A percentile compares a stretch with the other conserved stretches of the same genome.
phyloP scores from a whole-genome alignment of 2,888 invertebrate species.

The Ophonus ardosiacus region DNA sequence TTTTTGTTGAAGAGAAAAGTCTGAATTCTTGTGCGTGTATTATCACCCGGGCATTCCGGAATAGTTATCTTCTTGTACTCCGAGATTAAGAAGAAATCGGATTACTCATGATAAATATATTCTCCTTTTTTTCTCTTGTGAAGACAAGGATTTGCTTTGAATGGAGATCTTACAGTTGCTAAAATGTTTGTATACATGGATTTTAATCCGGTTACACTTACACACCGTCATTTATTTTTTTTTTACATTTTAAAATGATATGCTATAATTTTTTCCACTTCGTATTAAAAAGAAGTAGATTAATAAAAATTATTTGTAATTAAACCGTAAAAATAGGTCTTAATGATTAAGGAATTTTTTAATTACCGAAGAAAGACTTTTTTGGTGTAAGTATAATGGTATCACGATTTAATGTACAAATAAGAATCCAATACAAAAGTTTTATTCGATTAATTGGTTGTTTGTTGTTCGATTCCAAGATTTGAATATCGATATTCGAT shows the following conservation, averaged over 20 bases:
- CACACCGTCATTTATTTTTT: not conserved
- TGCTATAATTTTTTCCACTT: too few relatives aligned
- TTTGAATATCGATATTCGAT: too few relatives aligned
- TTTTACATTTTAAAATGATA: not conserved
- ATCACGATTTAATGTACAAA: too few relatives aligned
- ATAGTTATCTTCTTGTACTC: conserved; percentile 42
- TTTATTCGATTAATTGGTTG: too few relatives aligned
- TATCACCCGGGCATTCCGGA: not conserved
- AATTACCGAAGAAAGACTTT: too few relatives aligned
- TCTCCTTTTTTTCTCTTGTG: conserved; percentile 18
- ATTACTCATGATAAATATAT: conserved; percentile 39
- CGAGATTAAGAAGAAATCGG: conserved; percentile 47
- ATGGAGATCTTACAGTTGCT: not conserved
- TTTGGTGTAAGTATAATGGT: too few relatives aligned
- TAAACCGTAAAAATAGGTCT: too few relatives aligned
- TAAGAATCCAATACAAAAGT: too few relatives aligned
- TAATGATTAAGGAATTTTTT: too few relatives aligned
- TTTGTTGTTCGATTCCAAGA: too few relatives aligned
- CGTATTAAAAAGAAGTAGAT: too few relatives aligned
- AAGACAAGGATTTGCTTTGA: not conserved
- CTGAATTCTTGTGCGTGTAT: conserved; percentile 44
- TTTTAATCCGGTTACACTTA: conserved; percentile 24
- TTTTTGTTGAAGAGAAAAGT: conserved; percentile 42
- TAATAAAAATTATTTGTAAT: too few relatives aligned
- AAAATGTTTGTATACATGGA: conserved; percentile 13